phyloP scores from a whole-genome alignment of 2,113 vertebrate species.

The Campylomormyrus tamandua region DNA sequence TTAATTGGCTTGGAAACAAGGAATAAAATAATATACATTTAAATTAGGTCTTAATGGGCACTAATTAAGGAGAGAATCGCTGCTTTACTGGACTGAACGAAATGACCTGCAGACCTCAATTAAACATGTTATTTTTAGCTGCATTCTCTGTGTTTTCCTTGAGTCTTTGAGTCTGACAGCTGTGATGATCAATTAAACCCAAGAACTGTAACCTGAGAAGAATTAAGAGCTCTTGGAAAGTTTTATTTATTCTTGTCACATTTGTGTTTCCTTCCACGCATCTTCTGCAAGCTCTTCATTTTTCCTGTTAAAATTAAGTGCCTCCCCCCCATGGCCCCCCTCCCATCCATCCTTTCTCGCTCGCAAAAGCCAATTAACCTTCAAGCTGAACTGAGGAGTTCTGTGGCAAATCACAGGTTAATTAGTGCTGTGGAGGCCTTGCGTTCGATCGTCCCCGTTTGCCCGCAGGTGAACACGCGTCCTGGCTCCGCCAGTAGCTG shows the following conservation, averaged over 20 bases:
- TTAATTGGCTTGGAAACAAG: conserved; percentile 64
- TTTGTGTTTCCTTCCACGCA: conserved; percentile 41
- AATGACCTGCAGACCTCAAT: conserved; percentile 66
- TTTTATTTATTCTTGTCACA: conserved; percentile 25
- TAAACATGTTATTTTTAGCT: conserved; percentile 66
- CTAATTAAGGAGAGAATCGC: conserved; percentile 62
- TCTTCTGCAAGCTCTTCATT: conserved; percentile 30
- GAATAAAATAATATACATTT: conserved; percentile 57
- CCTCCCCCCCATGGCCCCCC: not conserved
- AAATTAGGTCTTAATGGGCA: conserved; percentile 61
- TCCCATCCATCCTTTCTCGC: not conserved
- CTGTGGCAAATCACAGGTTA: conserved; percentile 39
- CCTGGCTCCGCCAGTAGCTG: conserved; percentile 74
- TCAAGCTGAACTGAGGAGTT: conserved; percentile 33
- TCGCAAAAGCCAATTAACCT: conserved; percentile 50
- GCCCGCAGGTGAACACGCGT: conserved; percentile 86
- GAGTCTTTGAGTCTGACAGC: conserved; percentile 30
- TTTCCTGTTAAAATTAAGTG: conserved; percentile 4
- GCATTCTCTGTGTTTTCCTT: conserved; percentile 38
- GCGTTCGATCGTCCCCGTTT: conserved; percentile 40
- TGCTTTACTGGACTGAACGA: conserved; percentile 54
- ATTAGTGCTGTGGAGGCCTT: conserved; percentile 40
- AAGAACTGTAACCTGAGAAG: not conserved
- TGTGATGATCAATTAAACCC: conserved; percentile 35
- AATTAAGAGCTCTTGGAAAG: not conserved